These are phyloP conservation scores for Cordylochernes scorpioides DNA, from an alignment of 2,888 invertebrate genomes.

Conservation along the genomic window DNA sequence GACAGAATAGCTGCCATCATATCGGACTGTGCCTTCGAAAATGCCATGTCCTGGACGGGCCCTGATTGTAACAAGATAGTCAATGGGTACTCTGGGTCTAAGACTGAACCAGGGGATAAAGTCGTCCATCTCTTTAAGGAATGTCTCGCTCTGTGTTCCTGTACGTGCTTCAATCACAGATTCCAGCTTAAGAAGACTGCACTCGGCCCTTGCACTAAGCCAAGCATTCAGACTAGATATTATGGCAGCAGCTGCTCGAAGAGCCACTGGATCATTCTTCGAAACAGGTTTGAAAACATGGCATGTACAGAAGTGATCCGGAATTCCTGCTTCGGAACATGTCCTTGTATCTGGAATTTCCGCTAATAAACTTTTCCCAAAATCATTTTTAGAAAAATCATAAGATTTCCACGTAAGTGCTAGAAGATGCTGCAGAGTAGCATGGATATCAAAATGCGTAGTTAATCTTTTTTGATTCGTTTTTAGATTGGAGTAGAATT, in stretches of 20 bases:
- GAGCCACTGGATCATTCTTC: no score
- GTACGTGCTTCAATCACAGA: slow-evolving; percentile 39
- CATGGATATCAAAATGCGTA: slow-evolving; percentile 54
- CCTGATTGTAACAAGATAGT: slow-evolving; percentile 34
- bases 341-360: no score
- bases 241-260: no score
- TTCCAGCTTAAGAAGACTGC: slow-evolving; percentile 34
- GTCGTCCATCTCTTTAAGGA: slow-evolving; percentile 13
- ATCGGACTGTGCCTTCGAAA: slow-evolving; percentile 50
- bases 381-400: no score
- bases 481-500: slow-evolving; percentile 35
- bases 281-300: no score
- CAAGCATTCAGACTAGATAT: no score
- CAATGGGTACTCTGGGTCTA: slow-evolving; percentile 19
- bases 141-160: no score
- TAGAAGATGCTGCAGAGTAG: slow-evolving; percentile 42
- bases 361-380: no score
- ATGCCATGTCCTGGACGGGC: slow-evolving; percentile 38
- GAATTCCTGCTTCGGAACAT: no score
- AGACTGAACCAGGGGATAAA: slow-evolving; percentile 9
- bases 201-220: slow-evolving; percentile 28
- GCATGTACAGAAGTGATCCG: no score
- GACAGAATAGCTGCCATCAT: slow-evolving; percentile 21
- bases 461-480: slow-evolving; percentile 40
- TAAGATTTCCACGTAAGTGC: no score